Conservation (phyloP, 2,888 invertebrate genomes). For the Pseudolycoriella hygida region DNA sequence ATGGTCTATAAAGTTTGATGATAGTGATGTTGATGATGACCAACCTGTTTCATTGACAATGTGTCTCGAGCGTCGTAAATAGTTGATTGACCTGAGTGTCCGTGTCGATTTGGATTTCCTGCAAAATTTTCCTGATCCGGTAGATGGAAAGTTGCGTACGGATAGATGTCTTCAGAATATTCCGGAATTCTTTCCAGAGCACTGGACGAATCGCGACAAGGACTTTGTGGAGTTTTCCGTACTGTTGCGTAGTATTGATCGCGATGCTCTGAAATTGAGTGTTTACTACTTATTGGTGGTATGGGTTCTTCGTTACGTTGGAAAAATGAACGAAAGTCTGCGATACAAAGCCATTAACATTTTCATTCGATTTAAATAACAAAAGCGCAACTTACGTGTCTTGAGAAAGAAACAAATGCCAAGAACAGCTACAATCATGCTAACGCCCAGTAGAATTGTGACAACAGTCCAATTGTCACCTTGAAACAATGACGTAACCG, state of each 20-base stretch:
- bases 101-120: constrained; percentile 28
- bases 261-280: constrained; percentile 20
- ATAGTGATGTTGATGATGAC: no score
- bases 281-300: neutral
- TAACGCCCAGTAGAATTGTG: constrained; percentile 16
- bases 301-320: no score
- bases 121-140: constrained; percentile 36
- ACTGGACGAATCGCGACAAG: constrained; percentile 22
- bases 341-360: no score
- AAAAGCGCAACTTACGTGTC: constrained; percentile 28
- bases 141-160: constrained; percentile 40
- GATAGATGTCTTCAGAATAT: constrained; percentile 42
- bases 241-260: constrained; percentile 36
- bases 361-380: neutral
- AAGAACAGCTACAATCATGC: constrained; percentile 34
- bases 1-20: no score
- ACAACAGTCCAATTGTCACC: neutral
- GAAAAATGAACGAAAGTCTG: no score
- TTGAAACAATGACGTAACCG: neutral
- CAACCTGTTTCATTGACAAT: constrained; percentile 5
- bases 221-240: constrained; percentile 26
- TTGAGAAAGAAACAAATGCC: constrained; percentile 36
- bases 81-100: constrained; percentile 14
- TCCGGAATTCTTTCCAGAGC: constrained; percentile 33
- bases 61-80: constrained; percentile 18